A percentile compares a stretch with the other conserved stretches of the same genome.
phyloP scores from a whole-genome alignment of 2,888 invertebrate species.

The Amphipyra berbera region DNA sequence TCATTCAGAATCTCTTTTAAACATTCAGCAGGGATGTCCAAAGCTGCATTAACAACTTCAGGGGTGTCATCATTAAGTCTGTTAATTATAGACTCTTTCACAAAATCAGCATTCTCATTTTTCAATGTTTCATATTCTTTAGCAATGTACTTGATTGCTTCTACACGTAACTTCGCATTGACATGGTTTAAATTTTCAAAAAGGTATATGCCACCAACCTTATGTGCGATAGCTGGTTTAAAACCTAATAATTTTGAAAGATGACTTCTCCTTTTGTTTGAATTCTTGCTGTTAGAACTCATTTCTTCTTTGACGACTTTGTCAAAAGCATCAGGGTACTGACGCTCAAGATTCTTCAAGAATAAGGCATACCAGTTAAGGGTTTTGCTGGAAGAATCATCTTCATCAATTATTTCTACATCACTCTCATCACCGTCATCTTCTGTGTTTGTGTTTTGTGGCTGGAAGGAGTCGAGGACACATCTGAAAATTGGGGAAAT shows the following conservation, averaged over 20 bases:
- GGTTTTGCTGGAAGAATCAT: constrained; percentile 75
- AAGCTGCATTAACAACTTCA: constrained; percentile 89
- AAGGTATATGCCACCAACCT: constrained; percentile 87
- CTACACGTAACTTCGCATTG: constrained; percentile 91
- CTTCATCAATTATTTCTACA: constrained; percentile 83
- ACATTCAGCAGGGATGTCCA: constrained; percentile 81
- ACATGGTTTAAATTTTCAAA: constrained; percentile 94
- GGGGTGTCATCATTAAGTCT: constrained; percentile 92
- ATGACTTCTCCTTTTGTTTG: constrained; percentile 71
- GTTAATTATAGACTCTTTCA: constrained; percentile 91
- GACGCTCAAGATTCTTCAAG: constrained; percentile 91
- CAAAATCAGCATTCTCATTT: constrained; percentile 89
- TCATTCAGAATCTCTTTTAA: constrained; percentile 82
- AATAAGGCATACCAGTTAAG: constrained; percentile 89
- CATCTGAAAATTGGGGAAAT: constrained; percentile 75
- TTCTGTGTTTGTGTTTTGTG: constrained; percentile 48
- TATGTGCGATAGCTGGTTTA: constrained; percentile 88
- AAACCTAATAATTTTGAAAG: constrained; percentile 86
- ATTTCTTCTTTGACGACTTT: constrained; percentile 90
- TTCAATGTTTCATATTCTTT: constrained; percentile 86
- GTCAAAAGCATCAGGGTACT: constrained; percentile 93
- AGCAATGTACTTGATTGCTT: constrained; percentile 92
- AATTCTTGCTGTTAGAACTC: constrained; percentile 73
- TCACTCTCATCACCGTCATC: constrained; percentile 80
- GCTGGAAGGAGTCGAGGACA: constrained; percentile 79